Evolutionary conservation across 1,140 invertebrate species (phyloP).

Genomic region (Leptinotarsa defecta): DNA sequence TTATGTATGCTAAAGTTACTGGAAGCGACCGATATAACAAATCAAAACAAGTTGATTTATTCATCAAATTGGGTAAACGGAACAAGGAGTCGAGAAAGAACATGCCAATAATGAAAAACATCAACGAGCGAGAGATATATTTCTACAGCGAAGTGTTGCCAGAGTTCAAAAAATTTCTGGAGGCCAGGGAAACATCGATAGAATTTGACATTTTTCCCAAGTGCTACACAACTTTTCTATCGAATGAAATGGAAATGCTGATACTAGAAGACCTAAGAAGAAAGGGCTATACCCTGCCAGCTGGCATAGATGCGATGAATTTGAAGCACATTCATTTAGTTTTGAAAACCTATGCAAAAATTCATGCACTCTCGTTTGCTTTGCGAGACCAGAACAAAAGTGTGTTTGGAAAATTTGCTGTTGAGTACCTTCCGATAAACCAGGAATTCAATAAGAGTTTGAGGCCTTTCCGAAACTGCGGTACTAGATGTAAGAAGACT

Average conservation of each 20-base stretch:
- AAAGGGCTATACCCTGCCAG: constrained; percentile 56
- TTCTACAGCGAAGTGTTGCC: constrained; percentile 43
- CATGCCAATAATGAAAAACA: neutral
- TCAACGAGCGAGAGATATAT: neutral
- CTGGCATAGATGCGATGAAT: constrained; percentile 56
- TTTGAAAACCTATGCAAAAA: constrained; percentile 59
- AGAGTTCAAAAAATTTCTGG: constrained; percentile 38
- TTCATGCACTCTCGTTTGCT: constrained; percentile 62
- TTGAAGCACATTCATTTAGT: constrained; percentile 56
- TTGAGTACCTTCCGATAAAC: neutral
- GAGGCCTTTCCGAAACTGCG: neutral
- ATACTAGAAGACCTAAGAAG: constrained; percentile 61
- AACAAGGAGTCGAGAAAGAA: constrained; percentile 27
- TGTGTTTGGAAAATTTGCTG: neutral
- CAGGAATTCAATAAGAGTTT: neutral
- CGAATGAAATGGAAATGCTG: constrained; percentile 58
- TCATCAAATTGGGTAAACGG: constrained; percentile 35
- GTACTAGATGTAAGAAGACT: neutral
- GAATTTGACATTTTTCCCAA: constrained; percentile 44
- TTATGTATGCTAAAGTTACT: neutral
- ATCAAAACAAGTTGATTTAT: constrained; percentile 21
- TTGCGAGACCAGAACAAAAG: constrained; percentile 55
- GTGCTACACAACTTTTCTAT: constrained; percentile 52
- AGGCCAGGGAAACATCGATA: constrained; percentile 31
- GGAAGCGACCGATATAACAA: neutral